Conservation (phyloP, 2,797 vertebrate genomes). For the Onychomys arenicola region DNA sequence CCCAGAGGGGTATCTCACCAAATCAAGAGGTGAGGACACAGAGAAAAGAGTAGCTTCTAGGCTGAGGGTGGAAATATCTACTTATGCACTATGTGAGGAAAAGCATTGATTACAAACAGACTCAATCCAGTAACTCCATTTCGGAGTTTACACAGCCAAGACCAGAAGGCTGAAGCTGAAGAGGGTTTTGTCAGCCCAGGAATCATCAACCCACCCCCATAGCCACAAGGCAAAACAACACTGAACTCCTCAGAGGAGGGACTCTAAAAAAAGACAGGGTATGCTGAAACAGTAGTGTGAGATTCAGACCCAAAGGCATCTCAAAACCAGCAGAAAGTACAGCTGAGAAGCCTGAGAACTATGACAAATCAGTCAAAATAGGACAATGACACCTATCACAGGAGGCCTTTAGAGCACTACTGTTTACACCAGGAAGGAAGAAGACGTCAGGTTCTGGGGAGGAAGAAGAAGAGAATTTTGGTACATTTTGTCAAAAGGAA, state of each 20-base stretch:
- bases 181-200: neutral
- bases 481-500: neutral
- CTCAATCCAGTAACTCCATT: too few relatives aligned
- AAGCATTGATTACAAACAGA: neutral
- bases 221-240: too few relatives aligned
- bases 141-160: neutral
- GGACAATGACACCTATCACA: too few relatives aligned
- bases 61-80: neutral
- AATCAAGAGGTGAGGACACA: neutral
- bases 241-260: neutral
- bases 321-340: too few relatives aligned
- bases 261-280: neutral
- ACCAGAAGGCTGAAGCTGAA: too few relatives aligned
- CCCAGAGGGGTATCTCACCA: accelerated
- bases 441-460: neutral
- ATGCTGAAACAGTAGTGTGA: neutral
- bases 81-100: neutral
- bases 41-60: neutral
- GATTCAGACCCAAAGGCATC: too few relatives aligned
- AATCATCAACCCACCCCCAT: neutral
- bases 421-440: too few relatives aligned
- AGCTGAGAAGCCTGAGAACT: too few relatives aligned
- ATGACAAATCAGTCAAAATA: too few relatives aligned
- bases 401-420: too few relatives aligned
- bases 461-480: neutral